phyloP scores from a whole-genome alignment of 2,113 vertebrate species.

The Engraulis encrasicolus region DNA sequence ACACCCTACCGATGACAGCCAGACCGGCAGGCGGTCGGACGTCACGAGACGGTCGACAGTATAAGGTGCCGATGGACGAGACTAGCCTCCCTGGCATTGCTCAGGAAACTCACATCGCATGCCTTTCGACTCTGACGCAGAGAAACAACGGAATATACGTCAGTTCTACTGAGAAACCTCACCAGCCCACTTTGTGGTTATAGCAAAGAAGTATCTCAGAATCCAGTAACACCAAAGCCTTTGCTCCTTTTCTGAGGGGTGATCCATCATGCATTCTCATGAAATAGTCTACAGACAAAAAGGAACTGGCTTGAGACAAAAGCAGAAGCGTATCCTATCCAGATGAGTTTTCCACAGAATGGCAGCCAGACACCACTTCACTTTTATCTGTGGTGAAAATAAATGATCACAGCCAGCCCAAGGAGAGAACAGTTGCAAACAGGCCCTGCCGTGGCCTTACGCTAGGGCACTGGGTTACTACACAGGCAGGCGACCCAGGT shows the following conservation, averaged over 20 bases:
- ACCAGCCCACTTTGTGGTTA: background rate
- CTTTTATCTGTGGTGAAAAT: too few species aligned
- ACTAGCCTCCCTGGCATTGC: slow-evolving; percentile 1
- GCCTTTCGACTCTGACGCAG: background rate
- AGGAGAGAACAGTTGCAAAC: too few species aligned
- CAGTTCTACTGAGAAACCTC: background rate
- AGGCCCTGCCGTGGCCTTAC: too few species aligned
- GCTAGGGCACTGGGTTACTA: too few species aligned
- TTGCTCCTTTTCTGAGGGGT: background rate
- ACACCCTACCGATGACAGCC: background rate
- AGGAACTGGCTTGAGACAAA: too few species aligned
- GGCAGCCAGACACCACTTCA: background rate
- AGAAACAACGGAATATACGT: background rate
- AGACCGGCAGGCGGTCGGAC: too few species aligned
- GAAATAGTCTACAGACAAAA: too few species aligned
- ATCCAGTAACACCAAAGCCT: background rate
- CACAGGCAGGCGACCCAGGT: too few species aligned
- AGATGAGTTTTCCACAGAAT: background rate
- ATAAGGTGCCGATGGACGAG: slow-evolving; percentile 20
- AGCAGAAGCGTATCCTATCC: background rate
- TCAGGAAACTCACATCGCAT: background rate
- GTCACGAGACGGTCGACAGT: background rate
- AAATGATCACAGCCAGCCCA: too few species aligned
- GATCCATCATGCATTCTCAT: background rate
- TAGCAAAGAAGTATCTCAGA: background rate